Evolutionary conservation across 1,140 invertebrate species (phyloP).

Genomic region (Brachionus manjavacas): DNA sequence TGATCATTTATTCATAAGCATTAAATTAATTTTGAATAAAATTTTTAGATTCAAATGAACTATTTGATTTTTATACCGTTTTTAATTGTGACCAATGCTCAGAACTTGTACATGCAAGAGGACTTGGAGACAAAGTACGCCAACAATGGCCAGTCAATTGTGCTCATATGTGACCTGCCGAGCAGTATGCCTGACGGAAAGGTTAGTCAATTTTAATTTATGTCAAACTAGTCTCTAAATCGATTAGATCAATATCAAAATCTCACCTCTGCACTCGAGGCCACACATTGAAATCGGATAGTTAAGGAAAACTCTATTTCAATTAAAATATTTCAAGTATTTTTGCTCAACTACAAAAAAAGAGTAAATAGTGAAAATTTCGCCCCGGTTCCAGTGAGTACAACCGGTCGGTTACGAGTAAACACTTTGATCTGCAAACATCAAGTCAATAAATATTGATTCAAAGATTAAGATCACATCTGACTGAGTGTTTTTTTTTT

Average conservation of each 20-base stretch:
- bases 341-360: background rate
- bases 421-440: background rate
- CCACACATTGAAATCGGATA: background rate
- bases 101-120: background rate
- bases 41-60: background rate
- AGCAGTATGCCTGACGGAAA: conserved; percentile 30
- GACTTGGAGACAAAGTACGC: conserved; percentile 8
- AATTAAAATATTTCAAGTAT: background rate
- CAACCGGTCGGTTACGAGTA: background rate
- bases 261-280: background rate
- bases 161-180: conserved; percentile 35
- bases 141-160: conserved; percentile 28
- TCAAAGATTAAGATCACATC: background rate
- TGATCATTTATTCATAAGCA: background rate
- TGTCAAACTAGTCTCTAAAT: background rate
- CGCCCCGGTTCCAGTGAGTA: background rate
- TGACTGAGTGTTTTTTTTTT: background rate
- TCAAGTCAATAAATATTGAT: background rate
- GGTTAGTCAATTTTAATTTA: conserved; percentile 9
- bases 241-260: background rate
- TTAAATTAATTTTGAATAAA: background rate
- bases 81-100: background rate
- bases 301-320: background rate
- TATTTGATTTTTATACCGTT: background rate
- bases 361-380: background rate